phyloP scores from a whole-genome alignment of 1,140 invertebrate species.

The Trichonephila inaurata region DNA sequence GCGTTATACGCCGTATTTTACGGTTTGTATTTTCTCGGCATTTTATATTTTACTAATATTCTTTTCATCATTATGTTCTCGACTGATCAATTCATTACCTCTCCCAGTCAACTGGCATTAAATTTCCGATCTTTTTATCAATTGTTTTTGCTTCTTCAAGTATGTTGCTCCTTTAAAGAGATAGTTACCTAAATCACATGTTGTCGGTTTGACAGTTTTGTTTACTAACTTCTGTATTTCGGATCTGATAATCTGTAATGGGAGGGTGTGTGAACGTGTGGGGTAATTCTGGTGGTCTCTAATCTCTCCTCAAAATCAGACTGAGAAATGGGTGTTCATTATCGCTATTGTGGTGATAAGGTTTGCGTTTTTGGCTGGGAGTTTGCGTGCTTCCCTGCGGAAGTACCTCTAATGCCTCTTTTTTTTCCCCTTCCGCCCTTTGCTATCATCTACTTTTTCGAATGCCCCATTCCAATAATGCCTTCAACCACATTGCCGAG shows the following conservation, averaged over 20 bases:
- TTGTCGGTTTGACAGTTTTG: constrained; percentile 3
- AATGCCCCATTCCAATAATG: constrained; percentile 59
- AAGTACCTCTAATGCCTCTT: constrained; percentile 59
- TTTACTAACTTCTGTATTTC: constrained; percentile 41
- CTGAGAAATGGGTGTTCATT: constrained; percentile 67
- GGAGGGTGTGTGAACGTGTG: constrained; percentile 41
- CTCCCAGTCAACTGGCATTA: background rate
- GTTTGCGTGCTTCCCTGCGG: constrained; percentile 53
- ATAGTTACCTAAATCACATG: background rate
- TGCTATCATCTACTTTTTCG: constrained; percentile 37
- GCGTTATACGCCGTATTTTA: too few relatives aligned
- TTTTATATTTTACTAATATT: too few relatives aligned
- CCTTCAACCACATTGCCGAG: constrained; percentile 59
- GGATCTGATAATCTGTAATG: constrained; percentile 11
- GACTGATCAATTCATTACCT: too few relatives aligned
- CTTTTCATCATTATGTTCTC: too few relatives aligned
- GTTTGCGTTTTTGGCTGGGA: constrained; percentile 28
- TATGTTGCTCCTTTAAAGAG: background rate
- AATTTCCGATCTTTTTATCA: background rate
- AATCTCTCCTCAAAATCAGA: constrained; percentile 45
- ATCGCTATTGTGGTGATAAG: constrained; percentile 63
- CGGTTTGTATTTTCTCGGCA: too few relatives aligned
- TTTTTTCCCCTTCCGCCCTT: constrained; percentile 13
- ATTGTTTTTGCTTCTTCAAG: background rate
- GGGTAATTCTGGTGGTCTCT: constrained; percentile 39